Percentiles rank a stretch among this genome's conserved stretches.
Conservation (phyloP, 2,888 invertebrate species). For the Drosophila barbarae region DNA sequence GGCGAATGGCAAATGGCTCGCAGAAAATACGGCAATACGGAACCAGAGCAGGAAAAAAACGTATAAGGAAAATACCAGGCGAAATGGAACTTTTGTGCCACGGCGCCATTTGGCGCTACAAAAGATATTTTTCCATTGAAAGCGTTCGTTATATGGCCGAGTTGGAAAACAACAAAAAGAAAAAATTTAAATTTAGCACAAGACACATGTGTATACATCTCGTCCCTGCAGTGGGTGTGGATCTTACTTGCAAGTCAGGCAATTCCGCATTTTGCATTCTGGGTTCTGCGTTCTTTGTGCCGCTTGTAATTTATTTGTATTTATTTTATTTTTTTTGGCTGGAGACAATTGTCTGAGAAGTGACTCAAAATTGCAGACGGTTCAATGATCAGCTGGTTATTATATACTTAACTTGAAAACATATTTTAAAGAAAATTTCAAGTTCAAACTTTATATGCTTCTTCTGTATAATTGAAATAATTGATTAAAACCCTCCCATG, state of each 20-base stretch:
- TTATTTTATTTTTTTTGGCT: conserved; percentile 17
- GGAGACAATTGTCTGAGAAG: conserved; percentile 54
- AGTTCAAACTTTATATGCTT: background rate
- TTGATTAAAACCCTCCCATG: conserved; percentile 11
- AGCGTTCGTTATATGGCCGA: conserved; percentile 49
- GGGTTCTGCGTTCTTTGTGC: conserved; percentile 29
- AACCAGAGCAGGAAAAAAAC: background rate
- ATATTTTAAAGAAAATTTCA: background rate
- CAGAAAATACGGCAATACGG: conserved; percentile 10
- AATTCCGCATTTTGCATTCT: conserved; percentile 47
- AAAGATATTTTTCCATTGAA: conserved; percentile 72
- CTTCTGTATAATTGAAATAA: background rate
- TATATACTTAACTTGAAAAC: background rate
- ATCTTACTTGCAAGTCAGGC: conserved; percentile 24
- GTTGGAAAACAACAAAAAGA: conserved; percentile 31
- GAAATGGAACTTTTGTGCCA: conserved; percentile 64
- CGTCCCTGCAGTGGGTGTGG: conserved; percentile 51
- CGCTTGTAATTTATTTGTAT: conserved; percentile 38
- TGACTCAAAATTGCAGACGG: conserved; percentile 28
- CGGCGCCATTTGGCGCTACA: conserved; percentile 72
- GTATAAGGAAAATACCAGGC: conserved; percentile 36
- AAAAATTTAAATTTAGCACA: conserved; percentile 70
- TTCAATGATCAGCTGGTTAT: conserved; percentile 27
- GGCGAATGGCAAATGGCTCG: conserved; percentile 16
- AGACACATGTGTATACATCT: conserved; percentile 57